Conservation (phyloP, 2,113 vertebrate genomes). For the Rafetus swinhoei region DNA sequence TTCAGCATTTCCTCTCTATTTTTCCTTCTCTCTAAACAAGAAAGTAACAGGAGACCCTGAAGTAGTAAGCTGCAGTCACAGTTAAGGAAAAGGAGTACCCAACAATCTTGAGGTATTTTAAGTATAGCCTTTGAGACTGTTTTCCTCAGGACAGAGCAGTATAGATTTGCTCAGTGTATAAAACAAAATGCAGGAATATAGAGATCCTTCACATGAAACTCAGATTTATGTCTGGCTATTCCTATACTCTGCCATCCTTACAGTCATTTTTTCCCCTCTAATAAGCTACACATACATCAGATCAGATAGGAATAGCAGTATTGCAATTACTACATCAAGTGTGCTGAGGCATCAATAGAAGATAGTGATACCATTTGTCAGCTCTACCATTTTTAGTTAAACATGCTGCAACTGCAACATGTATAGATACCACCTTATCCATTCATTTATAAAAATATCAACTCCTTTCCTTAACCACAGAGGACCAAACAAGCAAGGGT, state of each 20-base stretch:
- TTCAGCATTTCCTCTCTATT: conserved; percentile 20
- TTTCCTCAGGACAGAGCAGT: too few relatives aligned
- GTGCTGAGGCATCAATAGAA: background rate
- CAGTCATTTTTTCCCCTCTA: background rate
- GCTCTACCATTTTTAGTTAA: background rate
- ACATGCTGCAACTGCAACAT: fast-evolving
- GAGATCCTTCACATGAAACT: background rate
- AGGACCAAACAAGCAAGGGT: background rate
- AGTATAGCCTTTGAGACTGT: background rate
- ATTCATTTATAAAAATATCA: background rate
- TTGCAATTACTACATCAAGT: background rate
- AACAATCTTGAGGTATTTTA: background rate
- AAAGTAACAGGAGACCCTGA: fast-evolving
- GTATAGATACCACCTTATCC: background rate
- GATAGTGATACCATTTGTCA: background rate
- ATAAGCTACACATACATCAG: background rate
- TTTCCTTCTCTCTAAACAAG: background rate
- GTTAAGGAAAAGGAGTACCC: background rate
- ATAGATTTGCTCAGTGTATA: background rate
- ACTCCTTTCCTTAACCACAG: background rate
- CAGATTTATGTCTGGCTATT: background rate
- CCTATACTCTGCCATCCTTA: background rate
- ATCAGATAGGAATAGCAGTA: background rate
- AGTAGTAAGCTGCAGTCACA: fast-evolving
- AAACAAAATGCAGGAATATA: background rate